Evolutionary conservation across 1,140 invertebrate species (phyloP).

Genomic region (Protaetia brevitarsis): DNA sequence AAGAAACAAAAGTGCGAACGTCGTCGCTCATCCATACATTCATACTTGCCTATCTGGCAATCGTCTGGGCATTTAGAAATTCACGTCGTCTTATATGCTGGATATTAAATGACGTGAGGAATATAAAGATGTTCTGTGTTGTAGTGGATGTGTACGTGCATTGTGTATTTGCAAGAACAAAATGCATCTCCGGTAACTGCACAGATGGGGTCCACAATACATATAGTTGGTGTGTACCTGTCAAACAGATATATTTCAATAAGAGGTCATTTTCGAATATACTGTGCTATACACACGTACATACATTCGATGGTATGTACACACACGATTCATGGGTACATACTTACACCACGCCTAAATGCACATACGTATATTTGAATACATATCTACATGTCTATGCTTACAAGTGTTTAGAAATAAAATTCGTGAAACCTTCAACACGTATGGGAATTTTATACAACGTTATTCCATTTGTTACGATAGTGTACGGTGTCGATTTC

Average conservation of each 20-base stretch:
- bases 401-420: no score
- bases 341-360: no score
- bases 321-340: no score
- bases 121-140: background rate
- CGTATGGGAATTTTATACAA: no score
- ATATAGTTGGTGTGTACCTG: background rate
- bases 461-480: no score
- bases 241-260: background rate
- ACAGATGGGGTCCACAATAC: background rate
- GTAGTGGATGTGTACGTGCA: background rate
- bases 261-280: background rate
- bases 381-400: no score
- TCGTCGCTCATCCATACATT: background rate
- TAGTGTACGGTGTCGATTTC: no score
- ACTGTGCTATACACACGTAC: background rate
- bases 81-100: background rate
- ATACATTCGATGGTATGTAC: no score
- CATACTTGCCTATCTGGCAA: background rate
- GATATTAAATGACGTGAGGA: conserved; percentile 8
- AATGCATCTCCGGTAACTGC: background rate
- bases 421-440: no score
- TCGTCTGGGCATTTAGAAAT: background rate
- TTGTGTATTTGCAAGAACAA: background rate
- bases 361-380: no score
- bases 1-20: background rate